Base-by-base conservation (phyloP, 2,888 invertebrate genomes). In the Agriopis aurantiaria region DNA sequence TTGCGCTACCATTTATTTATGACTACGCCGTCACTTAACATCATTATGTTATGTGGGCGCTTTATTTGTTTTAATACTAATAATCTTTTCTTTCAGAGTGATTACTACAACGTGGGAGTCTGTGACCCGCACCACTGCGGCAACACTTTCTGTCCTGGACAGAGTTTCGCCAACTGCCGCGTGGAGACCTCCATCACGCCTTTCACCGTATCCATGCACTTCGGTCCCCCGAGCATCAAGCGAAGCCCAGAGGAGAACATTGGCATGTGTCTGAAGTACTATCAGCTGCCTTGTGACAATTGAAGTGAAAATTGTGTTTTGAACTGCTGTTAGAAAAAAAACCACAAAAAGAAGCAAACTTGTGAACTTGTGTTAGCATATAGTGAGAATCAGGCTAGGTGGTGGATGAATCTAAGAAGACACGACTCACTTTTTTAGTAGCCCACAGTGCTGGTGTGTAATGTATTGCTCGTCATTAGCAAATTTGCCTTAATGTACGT, bases 61-160 rank as follows among this genome's bases (percentile, higher is more conserved):
- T 33, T 33, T 5, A 33, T 48, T n/a, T 12, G 43, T 43, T 10
- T 43, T 9, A 43, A 33, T 43, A 46, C 6, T 48, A 5, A 51
- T 9, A 51, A 51, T 17, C 8, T 2, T 11, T 33, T 6, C 23
- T 78, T 91, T 83, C 88, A 96, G 96, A 95, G 95, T 3, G 94
- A 95, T 1, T 94, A 95, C 71, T 88, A 91, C 73, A 95, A 95
- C 0, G 93, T 95, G 0, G 96, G 96, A 0, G 95, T 96, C 9
- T 98, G 98, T 83, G 97, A 97, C 84, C 96, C 97, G 7, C 96
- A 97, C 56, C 97, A 97, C 82, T 98, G 98, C 86, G 98, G 98
- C 4, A 95, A 91, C 76, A 95, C 96, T 0, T 95, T 98, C 78
- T 98, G 98, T 80, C 87, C 95, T 58, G 85, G 95, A 45, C 83